Percentiles rank a stretch among this genome's conserved stretches.
Conservation (phyloP, 2,888 invertebrate species). For the Tortrix viridana region DNA sequence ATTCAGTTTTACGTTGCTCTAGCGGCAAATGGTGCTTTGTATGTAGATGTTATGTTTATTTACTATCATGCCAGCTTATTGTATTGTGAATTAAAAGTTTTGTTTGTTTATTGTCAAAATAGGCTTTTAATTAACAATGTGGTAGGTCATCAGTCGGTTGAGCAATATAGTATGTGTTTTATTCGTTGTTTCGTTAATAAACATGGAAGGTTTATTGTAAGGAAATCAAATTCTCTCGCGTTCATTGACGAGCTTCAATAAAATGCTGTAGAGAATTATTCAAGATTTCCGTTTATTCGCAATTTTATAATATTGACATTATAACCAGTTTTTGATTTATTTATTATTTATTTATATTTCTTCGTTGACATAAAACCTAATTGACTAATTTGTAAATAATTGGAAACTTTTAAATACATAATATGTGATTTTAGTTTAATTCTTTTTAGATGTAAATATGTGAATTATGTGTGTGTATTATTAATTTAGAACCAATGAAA, state of each 20-base stretch:
- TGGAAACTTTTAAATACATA: conserved; percentile 51
- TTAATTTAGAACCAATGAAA: conserved; percentile 67
- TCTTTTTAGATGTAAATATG: conserved; percentile 75
- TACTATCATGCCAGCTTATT: conserved; percentile 34
- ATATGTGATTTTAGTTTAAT: conserved; percentile 72
- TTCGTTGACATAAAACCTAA: conserved; percentile 36
- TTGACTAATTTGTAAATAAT: conserved; percentile 65
- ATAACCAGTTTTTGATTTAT: conserved; percentile 10
- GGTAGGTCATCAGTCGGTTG: conserved; percentile 43
- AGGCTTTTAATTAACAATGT: conserved; percentile 23
- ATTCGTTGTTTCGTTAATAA: conserved; percentile 45
- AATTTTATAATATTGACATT: conserved; percentile 36
- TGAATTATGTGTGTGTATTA: conserved; percentile 70
- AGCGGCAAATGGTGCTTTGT: conserved; percentile 75
- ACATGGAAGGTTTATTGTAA: conserved; percentile 44
- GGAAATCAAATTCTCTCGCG: conserved; percentile 59
- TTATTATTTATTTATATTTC: conserved; percentile 33
- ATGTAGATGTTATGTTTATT: conserved; percentile 54
- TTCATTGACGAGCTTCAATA: conserved; percentile 52
- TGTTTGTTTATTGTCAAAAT: conserved; percentile 14
- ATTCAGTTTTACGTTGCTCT: conserved; percentile 64
- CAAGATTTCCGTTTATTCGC: conserved; percentile 25
- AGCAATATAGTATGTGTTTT: conserved; percentile 60
- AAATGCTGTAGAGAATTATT: conserved; percentile 24
- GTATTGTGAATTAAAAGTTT: conserved; percentile 32